Conservation (phyloP, 2,113 vertebrate genomes). For the Dromas ardeola region DNA sequence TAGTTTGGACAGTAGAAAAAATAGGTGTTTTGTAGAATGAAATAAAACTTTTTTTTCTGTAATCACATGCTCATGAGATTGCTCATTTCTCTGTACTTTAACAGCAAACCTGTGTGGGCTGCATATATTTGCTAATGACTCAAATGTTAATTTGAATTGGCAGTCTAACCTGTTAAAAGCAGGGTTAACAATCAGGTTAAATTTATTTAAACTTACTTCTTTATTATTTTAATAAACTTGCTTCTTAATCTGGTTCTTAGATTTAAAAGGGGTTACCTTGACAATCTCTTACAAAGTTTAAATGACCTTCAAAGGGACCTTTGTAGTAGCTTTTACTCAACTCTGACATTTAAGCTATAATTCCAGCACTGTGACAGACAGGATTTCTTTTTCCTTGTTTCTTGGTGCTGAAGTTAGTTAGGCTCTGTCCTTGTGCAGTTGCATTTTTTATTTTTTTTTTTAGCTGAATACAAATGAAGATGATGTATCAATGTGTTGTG, state of each 20-base stretch:
- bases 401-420: not conserved
- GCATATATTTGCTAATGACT: not conserved
- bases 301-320: not conserved
- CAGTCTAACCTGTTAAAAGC: not conserved
- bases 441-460: not conserved
- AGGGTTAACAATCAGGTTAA: not conserved
- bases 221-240: not conserved
- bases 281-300: not conserved
- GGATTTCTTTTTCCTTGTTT: not conserved
- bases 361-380: not conserved
- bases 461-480: not conserved
- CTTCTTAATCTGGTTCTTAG: not conserved
- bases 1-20: not conserved
- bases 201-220: not conserved
- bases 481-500: not conserved
- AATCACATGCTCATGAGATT: not conserved
- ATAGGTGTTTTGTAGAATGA: not conserved
- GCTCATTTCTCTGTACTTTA: not conserved
- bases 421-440: not conserved
- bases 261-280: not conserved
- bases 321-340: not conserved
- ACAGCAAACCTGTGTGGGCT: not conserved
- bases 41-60: not conserved
- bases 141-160: not conserved
- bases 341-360: not conserved